Conservation (phyloP, 2,113 vertebrate species). For the Bubalus kerabau region DNA sequence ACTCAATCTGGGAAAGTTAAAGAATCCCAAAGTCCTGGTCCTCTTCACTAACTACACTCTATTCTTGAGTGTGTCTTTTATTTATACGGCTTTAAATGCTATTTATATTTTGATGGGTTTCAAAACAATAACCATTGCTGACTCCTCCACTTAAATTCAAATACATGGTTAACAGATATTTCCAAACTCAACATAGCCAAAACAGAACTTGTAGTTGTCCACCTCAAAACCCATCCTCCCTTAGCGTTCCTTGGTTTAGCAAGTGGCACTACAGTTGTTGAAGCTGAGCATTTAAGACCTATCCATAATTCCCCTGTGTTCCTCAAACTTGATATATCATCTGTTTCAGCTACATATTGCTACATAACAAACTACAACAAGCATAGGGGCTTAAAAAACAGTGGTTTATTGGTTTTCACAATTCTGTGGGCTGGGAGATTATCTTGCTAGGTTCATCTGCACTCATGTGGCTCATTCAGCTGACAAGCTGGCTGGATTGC, state of each 20-base stretch:
- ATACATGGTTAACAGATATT: not conserved
- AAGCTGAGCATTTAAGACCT: not conserved
- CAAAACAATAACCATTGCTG: not conserved
- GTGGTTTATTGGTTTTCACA: not conserved
- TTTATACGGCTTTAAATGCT: not conserved
- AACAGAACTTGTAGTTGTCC: not conserved
- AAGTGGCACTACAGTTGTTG: not conserved
- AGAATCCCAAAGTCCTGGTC: not conserved
- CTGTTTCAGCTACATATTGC: not conserved
- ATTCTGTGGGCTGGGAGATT: not conserved
- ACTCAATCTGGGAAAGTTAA: not conserved
- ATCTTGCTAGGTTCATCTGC: not conserved
- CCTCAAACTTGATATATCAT: not conserved
- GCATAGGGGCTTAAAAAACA: not conserved
- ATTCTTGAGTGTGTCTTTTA: not conserved
- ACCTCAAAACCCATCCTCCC: not conserved
- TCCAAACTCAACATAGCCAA: not conserved
- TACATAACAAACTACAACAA: not conserved
- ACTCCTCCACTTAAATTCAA: not conserved
- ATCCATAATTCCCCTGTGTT: not conserved
- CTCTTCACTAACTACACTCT: not conserved
- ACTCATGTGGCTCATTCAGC: not conserved
- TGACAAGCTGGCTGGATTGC: not conserved
- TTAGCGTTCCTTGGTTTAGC: not conserved
- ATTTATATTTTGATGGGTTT: not conserved